Evolutionary conservation across 2,888 invertebrate species (phyloP), one percentile per base, ranked within the genome.

Genomic region (Synergus laeviventris): DNA sequence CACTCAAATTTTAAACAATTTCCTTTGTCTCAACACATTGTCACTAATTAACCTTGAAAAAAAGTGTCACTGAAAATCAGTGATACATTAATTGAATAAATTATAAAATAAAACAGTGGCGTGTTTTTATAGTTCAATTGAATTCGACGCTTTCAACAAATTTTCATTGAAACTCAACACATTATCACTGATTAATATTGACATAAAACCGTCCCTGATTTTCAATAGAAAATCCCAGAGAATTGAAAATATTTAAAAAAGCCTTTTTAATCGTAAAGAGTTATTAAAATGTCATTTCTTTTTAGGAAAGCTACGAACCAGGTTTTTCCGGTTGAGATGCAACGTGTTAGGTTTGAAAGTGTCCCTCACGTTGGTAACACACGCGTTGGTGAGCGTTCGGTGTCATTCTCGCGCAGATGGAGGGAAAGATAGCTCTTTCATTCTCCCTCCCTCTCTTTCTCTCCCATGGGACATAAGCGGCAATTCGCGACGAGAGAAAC

Each of bases 401-500:
- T 54, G n/a, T 70, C n/a, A 70, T 54, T 70, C 31, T 70, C 70
- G 70, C 70, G 70, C 70, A 70, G 70, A 45, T 70, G 70, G 45
- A 70, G 49, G 5, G 49, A 70, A 49, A 70, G 49, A 45, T 45
- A 18, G 66, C 66, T 70, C 66, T 49, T 70, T 70, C 70, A 70
- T 36, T 45, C 45, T 31, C 21, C 45, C 64, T 64, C 39, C 18
- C 42, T 21, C 64, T 42, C 31, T 49, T 31, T 70, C 31, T 61
- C 31, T 36, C 70, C 62, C 31, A 16, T 31, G 49, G n/a, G 70
- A 70, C 36, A 31, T 31, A 11, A 70, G 70, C 31, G 70, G 49
- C 77, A 78, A 76, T 78, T 78, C 76, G 77, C 64, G 64, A 49
- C 75, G 49, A 73, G 73, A 66, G 77, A 31, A 70, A 73, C 77